Conservation (phyloP, 2,113 vertebrate genomes). For the Dasyurus viverrinus region DNA sequence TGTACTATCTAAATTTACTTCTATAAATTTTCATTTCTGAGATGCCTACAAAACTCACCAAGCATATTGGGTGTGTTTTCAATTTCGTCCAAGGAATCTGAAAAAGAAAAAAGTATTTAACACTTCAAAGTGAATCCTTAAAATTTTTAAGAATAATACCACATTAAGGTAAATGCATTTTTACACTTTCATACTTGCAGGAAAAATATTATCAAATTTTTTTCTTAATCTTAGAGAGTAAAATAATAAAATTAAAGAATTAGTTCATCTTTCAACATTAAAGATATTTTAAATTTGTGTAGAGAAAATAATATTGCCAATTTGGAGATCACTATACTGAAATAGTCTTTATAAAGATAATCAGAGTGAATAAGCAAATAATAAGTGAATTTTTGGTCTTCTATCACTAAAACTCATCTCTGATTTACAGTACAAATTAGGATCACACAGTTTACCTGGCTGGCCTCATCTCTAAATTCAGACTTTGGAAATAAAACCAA, state of each 20-base stretch:
- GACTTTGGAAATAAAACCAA: slow-evolving; percentile 27
- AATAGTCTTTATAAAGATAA: too few species aligned
- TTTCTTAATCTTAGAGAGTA: slow-evolving; percentile 20
- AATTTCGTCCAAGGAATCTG: slow-evolving; percentile 99
- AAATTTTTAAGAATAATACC: slow-evolving; percentile 41
- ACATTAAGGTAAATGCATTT: not conserved
- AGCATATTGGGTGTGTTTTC: slow-evolving; percentile 96
- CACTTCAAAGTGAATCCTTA: slow-evolving; percentile 70
- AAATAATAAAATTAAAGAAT: slow-evolving; percentile 45
- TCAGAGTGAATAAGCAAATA: not conserved
- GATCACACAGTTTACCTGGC: not conserved
- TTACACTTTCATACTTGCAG: not conserved
- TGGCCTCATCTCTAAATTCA: slow-evolving; percentile 37
- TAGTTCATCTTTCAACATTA: slow-evolving; percentile 41
- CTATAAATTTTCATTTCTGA: slow-evolving; percentile 41
- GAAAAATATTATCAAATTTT: slow-evolving; percentile 32
- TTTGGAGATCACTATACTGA: not conserved
- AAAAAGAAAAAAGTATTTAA: slow-evolving; percentile 63
- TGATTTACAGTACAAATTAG: slow-evolving; percentile 36
- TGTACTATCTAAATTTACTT: not conserved
- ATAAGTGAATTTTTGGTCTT: not conserved
- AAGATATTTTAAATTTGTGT: not conserved
- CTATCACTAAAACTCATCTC: slow-evolving; percentile 43
- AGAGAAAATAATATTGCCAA: slow-evolving; percentile 19
- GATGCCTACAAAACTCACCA: slow-evolving; percentile 87